Percentiles rank a stretch among this genome's conserved stretches.
These are phyloP conservation scores for Acanthurus tractus DNA, from an alignment of 2,797 vertebrate species.

Conservation along the genomic window DNA sequence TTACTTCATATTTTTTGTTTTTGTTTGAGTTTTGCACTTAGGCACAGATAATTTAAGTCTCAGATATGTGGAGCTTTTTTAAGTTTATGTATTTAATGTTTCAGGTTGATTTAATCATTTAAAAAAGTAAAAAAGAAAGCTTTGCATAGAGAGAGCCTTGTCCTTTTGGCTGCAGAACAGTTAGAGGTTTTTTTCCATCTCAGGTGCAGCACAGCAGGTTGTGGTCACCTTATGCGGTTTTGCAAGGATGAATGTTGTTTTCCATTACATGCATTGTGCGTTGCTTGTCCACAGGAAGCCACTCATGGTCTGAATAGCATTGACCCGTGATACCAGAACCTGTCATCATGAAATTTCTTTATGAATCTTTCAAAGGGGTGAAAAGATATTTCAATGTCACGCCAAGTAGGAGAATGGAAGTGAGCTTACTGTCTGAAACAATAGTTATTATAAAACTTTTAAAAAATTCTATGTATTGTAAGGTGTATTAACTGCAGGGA, in stretches of 20 bases:
- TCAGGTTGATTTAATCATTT: slow-evolving; percentile 31
- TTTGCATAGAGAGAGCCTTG: background rate
- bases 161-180: background rate
- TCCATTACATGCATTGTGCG: slow-evolving; percentile 37
- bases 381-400: slow-evolving; percentile 40
- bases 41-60: slow-evolving; percentile 40
- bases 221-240: background rate
- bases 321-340: slow-evolving; percentile 54
- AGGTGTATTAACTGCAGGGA: slow-evolving; percentile 9
- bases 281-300: slow-evolving; percentile 59
- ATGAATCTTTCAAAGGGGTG: slow-evolving; percentile 30
- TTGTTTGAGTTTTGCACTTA: slow-evolving; percentile 41
- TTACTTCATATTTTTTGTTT: slow-evolving; percentile 24
- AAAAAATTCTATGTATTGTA: slow-evolving; percentile 15
- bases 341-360: slow-evolving; percentile 53
- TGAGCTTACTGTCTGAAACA: slow-evolving; percentile 1
- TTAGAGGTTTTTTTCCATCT: background rate
- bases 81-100: slow-evolving; percentile 35
- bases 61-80: slow-evolving; percentile 20
- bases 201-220: slow-evolving; percentile 28
- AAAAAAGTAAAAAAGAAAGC: slow-evolving; percentile 10
- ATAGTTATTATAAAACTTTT: slow-evolving; percentile 42
- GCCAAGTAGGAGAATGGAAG: background rate
- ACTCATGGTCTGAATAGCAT: slow-evolving; percentile 44
- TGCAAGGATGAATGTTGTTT: slow-evolving; percentile 48